Evolutionary conservation across 2,797 vertebrate species (phyloP), one percentile per base, ranked within the genome.

Genomic region (Stomatorhinus walkeri): DNA sequence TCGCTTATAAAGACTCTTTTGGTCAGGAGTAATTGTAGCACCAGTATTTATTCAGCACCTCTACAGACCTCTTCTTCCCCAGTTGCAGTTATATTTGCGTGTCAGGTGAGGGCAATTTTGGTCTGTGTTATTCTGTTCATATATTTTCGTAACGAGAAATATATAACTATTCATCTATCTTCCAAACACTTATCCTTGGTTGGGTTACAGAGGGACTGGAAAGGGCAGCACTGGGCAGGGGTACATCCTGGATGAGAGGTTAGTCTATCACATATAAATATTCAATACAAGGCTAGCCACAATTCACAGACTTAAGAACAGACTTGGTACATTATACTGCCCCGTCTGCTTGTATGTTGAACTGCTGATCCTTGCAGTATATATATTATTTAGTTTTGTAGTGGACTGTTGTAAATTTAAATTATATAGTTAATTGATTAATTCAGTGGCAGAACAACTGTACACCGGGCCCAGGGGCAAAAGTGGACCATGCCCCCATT

Each of bases 91-190:
- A 49, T 84, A 85, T 28, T 48, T 51, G n/a, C 9, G 1, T 0
- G 0, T 79, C 7, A n/a, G 40, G 4, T 79, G 72, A 79, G 19
- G 72, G 32, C 2, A 72, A 16, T 36, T 72, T 72, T 36, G 64
- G 64, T 12, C 22, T 68, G 2, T 79, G 16, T 48, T 84, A 84
- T 59, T 59, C 10, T 8, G 22, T 22, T 54, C 22, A 40, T 16
- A 88, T 84, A 24, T 24, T 88, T 84, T 84, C 43, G 43, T 79
- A n/a, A 40, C 7, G 16, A 79, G 76, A 46, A 79, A 79, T 79
- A 40, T n/a, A 40, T 43, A 46, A 79, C 40, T 46, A 43, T 79
- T 40, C 76, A 43, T 79, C 16, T 7, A 1, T 43, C 76, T 79
- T n/a, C 40, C 40, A 79, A 46, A 46, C 16, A 46, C 40, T 79